These are phyloP conservation scores for Melitaea cinxia DNA, from an alignment of 1,140 invertebrate species.

Conservation along the genomic window DNA sequence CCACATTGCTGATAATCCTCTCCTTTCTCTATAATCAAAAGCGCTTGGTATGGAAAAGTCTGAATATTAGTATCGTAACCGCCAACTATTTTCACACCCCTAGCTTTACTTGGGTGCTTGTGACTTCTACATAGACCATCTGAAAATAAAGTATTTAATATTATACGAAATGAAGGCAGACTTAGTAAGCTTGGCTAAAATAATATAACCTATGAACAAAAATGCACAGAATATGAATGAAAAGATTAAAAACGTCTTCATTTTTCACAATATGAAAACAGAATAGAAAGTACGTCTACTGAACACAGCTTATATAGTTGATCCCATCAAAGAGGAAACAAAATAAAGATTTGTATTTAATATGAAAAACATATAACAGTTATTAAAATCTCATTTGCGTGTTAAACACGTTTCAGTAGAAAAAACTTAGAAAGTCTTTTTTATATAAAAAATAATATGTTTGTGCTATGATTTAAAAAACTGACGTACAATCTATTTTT, in stretches of 20 bases:
- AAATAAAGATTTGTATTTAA: not conserved
- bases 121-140: slow-evolving; percentile 32
- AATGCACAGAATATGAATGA: not conserved
- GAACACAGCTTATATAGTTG: not conserved
- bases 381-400: slow-evolving; percentile 3
- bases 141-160: slow-evolving; percentile 17
- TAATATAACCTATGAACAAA: not conserved
- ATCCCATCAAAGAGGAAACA: not conserved
- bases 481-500: too few species aligned
- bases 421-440: not conserved
- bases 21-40: slow-evolving; percentile 46
- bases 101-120: not conserved
- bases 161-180: not conserved
- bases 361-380: not conserved
- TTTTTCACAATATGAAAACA: not conserved
- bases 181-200: too few species aligned
- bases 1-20: slow-evolving; percentile 58
- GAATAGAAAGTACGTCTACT: not conserved
- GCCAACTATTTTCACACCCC: slow-evolving; percentile 60
- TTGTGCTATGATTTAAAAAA: too few species aligned
- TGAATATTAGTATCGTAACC: slow-evolving; percentile 59
- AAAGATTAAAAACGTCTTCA: not conserved
- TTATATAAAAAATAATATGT: too few species aligned
- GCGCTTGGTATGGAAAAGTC: slow-evolving; percentile 62
- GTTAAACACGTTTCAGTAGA: not conserved